phyloP scores from a whole-genome alignment of 2,888 invertebrate species.

The Acanthosepion lycidas region DNA sequence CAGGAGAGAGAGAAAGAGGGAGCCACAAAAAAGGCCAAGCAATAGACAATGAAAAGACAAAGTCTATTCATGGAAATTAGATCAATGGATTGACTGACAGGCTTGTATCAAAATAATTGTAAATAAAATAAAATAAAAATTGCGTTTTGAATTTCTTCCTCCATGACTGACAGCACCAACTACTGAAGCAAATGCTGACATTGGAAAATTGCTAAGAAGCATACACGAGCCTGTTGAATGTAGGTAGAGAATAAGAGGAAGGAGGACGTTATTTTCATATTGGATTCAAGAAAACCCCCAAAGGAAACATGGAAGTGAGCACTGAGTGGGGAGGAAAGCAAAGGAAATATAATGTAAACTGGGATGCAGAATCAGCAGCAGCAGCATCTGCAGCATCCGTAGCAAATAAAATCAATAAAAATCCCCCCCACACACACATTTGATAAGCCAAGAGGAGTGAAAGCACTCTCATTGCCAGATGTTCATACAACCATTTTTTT shows the following conservation, averaged over 20 bases:
- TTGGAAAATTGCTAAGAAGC: background rate
- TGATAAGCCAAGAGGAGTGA: background rate
- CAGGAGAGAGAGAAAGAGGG: too few relatives aligned
- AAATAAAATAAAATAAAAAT: too few relatives aligned
- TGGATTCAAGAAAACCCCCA: background rate
- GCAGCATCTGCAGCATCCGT: background rate
- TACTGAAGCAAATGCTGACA: background rate
- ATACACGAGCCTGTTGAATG: background rate
- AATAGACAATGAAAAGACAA: too few relatives aligned
- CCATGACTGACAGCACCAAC: too few relatives aligned
- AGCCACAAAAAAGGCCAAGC: too few relatives aligned
- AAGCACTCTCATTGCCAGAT: background rate
- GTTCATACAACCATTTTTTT: background rate
- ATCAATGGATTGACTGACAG: too few relatives aligned
- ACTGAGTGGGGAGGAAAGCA: background rate
- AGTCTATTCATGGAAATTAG: too few relatives aligned
- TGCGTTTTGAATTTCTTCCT: too few relatives aligned
- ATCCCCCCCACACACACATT: background rate
- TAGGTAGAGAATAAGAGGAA: background rate
- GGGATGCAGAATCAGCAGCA: background rate
- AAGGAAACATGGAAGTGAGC: background rate
- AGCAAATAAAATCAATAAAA: background rate
- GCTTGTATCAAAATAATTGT: too few relatives aligned
- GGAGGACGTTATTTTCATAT: background rate
- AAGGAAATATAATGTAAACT: background rate